Base-by-base conservation (phyloP, 2,113 vertebrate genomes). In the Marmota flaviventris region DNA sequence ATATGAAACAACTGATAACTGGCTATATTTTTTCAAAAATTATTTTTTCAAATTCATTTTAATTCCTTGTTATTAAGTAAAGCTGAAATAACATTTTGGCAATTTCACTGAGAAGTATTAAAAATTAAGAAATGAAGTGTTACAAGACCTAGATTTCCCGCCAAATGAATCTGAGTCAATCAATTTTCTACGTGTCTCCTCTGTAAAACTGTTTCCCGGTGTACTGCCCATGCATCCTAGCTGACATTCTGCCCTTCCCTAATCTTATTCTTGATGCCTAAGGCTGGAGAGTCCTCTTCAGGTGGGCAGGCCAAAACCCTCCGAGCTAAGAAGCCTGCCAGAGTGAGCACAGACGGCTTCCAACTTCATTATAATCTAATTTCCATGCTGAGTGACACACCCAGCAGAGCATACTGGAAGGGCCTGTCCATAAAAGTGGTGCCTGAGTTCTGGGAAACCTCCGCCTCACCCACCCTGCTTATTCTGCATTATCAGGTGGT, bases 41-140 rank as follows among this genome's bases (percentile, higher is more conserved):
- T 67, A 37, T 12, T 9, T 90, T 83, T 82, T 89, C 22, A 48
- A 89, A 87, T 10, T 85, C n/a, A 86, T 85, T 95, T 87, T 73
- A 90, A 86, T 91, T 95, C 75, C 58, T 37, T 97, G 42, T 83
- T 29, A 77, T 92, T 92, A 72, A 84, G 34, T 86, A 79, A 84
- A 83, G 13, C 51, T 56, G 51, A 96, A 92, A 89, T 32, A 91
- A 93, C 56, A 76, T 95, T 94, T 86, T 85, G 5, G n/a, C 85
- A 95, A 92, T 82, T 95, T 87, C 94, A 70, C 87, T 96, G 65
- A 84, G 88, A 73, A 77, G 77, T 92, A 96, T 87, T 95, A 90
- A 92, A 89, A 76, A 84, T 90, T 86, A 96, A 90, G 18, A 34
- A 72, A 32, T 73, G 17, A 3, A 81, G 29, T 89, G 32, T 91